Evolutionary conservation across 2,888 invertebrate genomes (phyloP).

Genomic region (Agrochola lota): DNA sequence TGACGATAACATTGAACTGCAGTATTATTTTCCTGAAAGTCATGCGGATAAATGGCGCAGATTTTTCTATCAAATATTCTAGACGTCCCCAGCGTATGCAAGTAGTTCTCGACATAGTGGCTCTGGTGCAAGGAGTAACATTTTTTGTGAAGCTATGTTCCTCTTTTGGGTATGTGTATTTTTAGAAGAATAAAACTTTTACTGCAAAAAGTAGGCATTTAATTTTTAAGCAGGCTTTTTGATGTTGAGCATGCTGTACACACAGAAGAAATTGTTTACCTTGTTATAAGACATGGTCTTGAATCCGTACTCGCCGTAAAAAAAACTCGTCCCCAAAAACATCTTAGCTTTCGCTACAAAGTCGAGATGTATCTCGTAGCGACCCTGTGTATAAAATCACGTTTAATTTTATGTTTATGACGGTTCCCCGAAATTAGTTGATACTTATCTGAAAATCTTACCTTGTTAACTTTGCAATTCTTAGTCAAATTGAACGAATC

Average conservation of each 20-base stretch:
- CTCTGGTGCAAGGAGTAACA: not conserved
- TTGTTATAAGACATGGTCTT: conserved; percentile 80
- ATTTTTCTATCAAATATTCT: conserved; percentile 79
- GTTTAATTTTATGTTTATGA: conserved; percentile 55
- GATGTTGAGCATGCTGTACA: conserved; percentile 67
- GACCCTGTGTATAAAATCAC: conserved; percentile 78
- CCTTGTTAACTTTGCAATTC: conserved; percentile 82
- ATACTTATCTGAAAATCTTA: conserved; percentile 64
- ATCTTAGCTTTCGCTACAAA: conserved; percentile 72
- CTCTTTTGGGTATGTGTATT: not conserved
- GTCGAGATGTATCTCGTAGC: conserved; percentile 79
- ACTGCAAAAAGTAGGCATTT: not conserved
- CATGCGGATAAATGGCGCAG: conserved; percentile 75
- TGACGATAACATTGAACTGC: conserved; percentile 46
- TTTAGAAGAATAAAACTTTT: conserved; percentile 28
- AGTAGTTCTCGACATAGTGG: conserved; percentile 9
- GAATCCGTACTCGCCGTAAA: conserved; percentile 82
- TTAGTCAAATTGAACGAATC: conserved; percentile 80
- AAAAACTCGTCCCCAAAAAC: conserved; percentile 82
- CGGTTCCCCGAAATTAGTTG: conserved; percentile 42
- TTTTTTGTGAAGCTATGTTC: not conserved
- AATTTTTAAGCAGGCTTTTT: conserved; percentile 58
- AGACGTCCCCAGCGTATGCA: conserved; percentile 31
- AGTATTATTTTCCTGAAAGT: conserved; percentile 41
- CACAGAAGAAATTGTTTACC: conserved; percentile 81